Percentiles rank a stretch among this genome's conserved stretches.
Evolutionary conservation across 2,888 invertebrate genomes (phyloP).

Genomic region (Selenia dentaria): DNA sequence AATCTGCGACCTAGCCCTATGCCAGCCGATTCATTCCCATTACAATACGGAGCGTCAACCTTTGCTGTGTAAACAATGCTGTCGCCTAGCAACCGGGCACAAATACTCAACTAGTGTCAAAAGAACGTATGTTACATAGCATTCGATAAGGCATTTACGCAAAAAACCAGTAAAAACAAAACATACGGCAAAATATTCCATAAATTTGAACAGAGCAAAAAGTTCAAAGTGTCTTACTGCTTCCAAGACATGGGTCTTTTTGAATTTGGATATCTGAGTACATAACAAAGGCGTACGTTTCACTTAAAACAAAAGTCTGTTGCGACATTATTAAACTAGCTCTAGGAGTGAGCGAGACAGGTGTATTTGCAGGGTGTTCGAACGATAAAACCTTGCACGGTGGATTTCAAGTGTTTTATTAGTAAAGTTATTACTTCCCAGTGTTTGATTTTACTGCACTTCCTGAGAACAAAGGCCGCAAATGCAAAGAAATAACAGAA

Average conservation of each 20-base stretch:
- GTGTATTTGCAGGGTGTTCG: conserved; percentile 47
- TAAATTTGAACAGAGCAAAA: too few relatives aligned
- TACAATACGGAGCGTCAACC: conserved; percentile 36
- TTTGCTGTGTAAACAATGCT: conserved; percentile 49
- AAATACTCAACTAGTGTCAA: conserved; percentile 15
- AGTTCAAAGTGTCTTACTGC: too few relatives aligned
- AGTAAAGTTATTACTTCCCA: conserved; percentile 62
- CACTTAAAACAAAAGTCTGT: too few relatives aligned
- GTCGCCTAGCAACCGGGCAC: conserved; percentile 49
- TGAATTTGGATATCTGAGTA: too few relatives aligned
- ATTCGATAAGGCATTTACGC: not conserved
- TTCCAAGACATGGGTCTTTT: too few relatives aligned
- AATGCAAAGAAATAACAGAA: too few relatives aligned
- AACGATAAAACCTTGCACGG: conserved; percentile 70
- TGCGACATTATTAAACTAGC: too few relatives aligned
- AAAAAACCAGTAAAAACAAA: too few relatives aligned
- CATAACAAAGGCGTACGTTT: too few relatives aligned
- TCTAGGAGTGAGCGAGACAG: conserved; percentile 34
- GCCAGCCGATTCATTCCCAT: too few relatives aligned
- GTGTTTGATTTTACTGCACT: conserved; percentile 38
- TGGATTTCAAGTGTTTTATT: conserved; percentile 61
- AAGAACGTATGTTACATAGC: conserved; percentile 1
- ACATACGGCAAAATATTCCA: too few relatives aligned
- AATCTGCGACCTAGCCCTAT: too few relatives aligned
- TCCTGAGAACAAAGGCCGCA: conserved; percentile 34